Evolutionary conservation across 2,113 vertebrate genomes (phyloP).

Genomic region (Salvelinus alpinus): DNA sequence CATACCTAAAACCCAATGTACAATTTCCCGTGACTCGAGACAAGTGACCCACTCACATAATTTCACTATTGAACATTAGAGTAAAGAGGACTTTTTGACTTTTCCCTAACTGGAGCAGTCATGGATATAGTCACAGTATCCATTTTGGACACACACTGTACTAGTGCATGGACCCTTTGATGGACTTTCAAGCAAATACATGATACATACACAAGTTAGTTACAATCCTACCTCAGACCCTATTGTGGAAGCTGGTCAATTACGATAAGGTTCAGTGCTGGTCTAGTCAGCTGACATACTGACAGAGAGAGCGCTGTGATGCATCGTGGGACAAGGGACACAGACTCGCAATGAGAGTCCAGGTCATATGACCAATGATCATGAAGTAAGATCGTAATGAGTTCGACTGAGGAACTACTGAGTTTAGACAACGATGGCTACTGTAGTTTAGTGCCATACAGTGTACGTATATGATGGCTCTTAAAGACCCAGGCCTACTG

Average conservation of each 20-base stretch:
- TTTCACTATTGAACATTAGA: slow-evolving; percentile 19
- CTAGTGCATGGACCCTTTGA: background rate
- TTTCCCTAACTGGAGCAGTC: slow-evolving; percentile 22
- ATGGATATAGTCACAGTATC: background rate
- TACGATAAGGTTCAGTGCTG: background rate
- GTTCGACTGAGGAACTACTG: background rate
- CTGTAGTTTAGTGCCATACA: slow-evolving; percentile 5
- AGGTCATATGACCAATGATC: background rate
- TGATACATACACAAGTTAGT: slow-evolving; percentile 2
- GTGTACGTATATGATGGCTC: too few relatives aligned
- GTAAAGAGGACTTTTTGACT: background rate
- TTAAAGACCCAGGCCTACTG: background rate
- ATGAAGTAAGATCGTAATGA: background rate
- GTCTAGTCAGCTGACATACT: slow-evolving; percentile 9
- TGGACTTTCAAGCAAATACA: background rate
- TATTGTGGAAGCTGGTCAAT: background rate
- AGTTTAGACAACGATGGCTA: background rate
- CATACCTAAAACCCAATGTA: slow-evolving; percentile 36
- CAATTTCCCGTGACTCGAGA: slow-evolving; percentile 26
- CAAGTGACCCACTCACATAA: slow-evolving; percentile 11
- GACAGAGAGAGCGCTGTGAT: background rate
- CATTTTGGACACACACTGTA: slow-evolving; percentile 12
- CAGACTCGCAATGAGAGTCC: background rate
- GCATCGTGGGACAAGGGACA: slow-evolving; percentile 6
- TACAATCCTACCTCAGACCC: slow-evolving; percentile 39